Evolutionary conservation across 2,797 vertebrate genomes (phyloP), one percentile per base, ranked within the genome.

Genomic region (Sciaenops ocellatus): DNA sequence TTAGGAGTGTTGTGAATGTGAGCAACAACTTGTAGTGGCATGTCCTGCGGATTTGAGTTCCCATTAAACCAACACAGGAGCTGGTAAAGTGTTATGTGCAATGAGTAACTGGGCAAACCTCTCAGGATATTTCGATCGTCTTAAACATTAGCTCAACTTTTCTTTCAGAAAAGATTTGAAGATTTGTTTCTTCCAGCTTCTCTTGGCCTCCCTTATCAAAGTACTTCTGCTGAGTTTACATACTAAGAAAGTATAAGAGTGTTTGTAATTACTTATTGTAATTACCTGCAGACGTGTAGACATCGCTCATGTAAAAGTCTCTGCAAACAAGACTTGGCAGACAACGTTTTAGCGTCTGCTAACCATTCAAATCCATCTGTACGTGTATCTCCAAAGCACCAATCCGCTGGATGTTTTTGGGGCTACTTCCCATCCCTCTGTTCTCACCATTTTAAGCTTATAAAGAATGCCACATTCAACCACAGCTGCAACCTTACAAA

Each of bases 11-110:
- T 46, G 42, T 20, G 48, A 62, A 47, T 55, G 38, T 16, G 38
- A 59, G n/a, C 20, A 70, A 44, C 22, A 13, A n/a, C 60, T 42
- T 70, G 76, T 18, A 34, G 22, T 24, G 64, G 69, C 66, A 61
- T 13, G 54, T 65, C 30, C 26, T 10, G 26, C 17, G 46, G 57
- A 69, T 28, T 52, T 42, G 24, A 51, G 30, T 57, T 38, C n/a
- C 20, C 26, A 26, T 52, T 28, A 20, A 51, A 59, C 42, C 3
- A 18, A 46, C 24, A 46, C 47, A 41, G 18, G 16, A 38, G 26
- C 7, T 42, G 17, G 2, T 2, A 16, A 17, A n/a, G 42, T 28
- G 38, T 28, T 60, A 5, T 51, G 13, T 74, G 18, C 16, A 51
- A 28, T 18, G 4, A 68, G 22, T 17, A 16, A 51, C 26, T 41